Evolutionary conservation across 2,113 vertebrate genomes (phyloP).

Genomic region (Archilochus colubris): DNA sequence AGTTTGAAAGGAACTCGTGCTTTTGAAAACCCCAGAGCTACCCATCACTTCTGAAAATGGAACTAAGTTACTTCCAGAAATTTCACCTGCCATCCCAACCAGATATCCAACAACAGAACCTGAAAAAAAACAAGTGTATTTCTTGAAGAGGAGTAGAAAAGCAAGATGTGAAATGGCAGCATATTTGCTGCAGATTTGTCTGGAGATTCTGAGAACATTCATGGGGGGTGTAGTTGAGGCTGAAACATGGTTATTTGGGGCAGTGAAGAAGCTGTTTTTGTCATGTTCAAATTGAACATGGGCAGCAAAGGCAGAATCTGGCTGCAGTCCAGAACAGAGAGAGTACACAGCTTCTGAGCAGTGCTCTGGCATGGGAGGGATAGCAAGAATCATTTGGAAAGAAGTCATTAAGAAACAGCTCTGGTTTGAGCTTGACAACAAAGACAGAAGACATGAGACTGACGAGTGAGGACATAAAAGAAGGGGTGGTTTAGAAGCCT

Average conservation of each 20-base stretch:
- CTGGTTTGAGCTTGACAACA: not conserved
- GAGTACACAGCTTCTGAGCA: not conserved
- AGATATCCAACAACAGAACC: not conserved
- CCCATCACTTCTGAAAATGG: not conserved
- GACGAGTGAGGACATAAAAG: not conserved
- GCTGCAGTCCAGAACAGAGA: not conserved
- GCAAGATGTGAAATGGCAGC: not conserved
- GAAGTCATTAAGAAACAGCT: not conserved
- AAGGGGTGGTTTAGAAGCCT: not conserved
- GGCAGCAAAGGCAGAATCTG: not conserved
- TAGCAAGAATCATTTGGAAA: not conserved
- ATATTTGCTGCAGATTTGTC: not conserved
- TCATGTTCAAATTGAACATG: not conserved
- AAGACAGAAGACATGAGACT: not conserved
- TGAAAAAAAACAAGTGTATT: not conserved
- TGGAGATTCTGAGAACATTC: not conserved
- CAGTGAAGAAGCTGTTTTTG: not conserved
- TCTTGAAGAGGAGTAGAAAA: not conserved
- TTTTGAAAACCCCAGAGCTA: conserved; percentile 6
- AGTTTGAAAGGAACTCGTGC: not conserved
- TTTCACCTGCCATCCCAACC: not conserved
- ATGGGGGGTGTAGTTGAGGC: not conserved
- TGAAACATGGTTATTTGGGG: not conserved
- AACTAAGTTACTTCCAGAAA: not conserved
- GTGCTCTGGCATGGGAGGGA: not conserved